phyloP scores from a whole-genome alignment of 1,140 invertebrate genomes.

The Steinernema khuongi region DNA sequence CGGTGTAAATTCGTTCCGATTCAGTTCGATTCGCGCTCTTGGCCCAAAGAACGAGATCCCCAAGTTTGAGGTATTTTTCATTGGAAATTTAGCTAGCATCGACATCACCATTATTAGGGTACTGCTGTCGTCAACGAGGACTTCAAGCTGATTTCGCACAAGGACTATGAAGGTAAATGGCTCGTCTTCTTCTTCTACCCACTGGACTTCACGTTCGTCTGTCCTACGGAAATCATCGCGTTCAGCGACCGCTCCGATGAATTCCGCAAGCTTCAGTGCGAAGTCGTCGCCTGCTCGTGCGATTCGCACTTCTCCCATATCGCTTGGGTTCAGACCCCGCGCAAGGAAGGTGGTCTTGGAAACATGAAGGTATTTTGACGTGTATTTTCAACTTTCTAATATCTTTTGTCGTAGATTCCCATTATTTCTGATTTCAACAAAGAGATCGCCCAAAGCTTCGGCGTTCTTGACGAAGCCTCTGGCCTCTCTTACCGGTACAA shows the following conservation, averaged over 20 bases:
- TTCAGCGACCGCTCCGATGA: constrained; percentile 74
- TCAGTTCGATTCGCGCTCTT: constrained; percentile 35
- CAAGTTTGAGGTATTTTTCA: constrained; percentile 41
- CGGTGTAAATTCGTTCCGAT: not conserved
- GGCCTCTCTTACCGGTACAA: constrained; percentile 80
- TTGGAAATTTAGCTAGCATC: not conserved
- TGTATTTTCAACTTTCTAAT: constrained; percentile 33
- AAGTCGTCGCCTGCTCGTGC: constrained; percentile 74
- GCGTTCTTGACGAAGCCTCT: constrained; percentile 75
- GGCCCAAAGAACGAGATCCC: constrained; percentile 49
- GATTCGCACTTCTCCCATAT: constrained; percentile 81
- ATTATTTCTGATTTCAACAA: constrained; percentile 85
- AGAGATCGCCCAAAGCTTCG: constrained; percentile 76
- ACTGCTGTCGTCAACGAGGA: constrained; percentile 87
- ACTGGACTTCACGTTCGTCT: constrained; percentile 88
- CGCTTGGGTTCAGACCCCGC: constrained; percentile 70
- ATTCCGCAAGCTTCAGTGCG: constrained; percentile 69
- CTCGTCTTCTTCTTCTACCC: constrained; percentile 95
- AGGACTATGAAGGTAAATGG: constrained; percentile 86
- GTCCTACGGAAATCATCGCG: constrained; percentile 81
- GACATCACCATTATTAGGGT: constrained; percentile 62
- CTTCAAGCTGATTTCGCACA: constrained; percentile 78
- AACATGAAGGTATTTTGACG: constrained; percentile 64
- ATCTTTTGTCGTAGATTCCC: constrained; percentile 68
- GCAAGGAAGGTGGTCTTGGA: constrained; percentile 74